These are phyloP conservation scores for Hypotaenidia philippensis DNA, from an alignment of 2,797 vertebrate genomes.

Conservation along the genomic window DNA sequence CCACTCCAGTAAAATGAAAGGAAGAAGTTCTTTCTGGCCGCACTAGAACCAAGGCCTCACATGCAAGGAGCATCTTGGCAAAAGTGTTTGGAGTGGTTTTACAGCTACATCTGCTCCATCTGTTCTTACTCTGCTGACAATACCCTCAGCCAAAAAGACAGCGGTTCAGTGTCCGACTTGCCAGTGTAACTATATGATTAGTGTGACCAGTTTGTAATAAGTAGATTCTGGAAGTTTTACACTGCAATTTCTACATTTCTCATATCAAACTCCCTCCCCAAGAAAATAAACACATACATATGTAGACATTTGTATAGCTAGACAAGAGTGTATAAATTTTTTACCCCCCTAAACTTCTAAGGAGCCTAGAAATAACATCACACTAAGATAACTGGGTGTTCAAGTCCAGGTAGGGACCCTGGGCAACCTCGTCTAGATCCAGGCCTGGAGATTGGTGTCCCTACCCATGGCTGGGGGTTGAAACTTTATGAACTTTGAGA, in stretches of 20 bases:
- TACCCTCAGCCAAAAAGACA: background rate
- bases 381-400: background rate
- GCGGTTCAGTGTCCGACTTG: background rate
- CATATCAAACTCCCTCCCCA: no score
- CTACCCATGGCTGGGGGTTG: no score
- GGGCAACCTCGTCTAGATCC: no score
- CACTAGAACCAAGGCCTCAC: background rate
- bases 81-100: background rate
- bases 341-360: background rate
- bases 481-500: no score
- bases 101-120: slow-evolving; percentile 44
- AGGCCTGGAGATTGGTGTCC: no score
- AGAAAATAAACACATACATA: background rate
- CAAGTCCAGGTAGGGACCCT: no score
- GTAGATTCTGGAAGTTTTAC: background rate
- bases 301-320: fast-evolving
- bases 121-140: background rate
- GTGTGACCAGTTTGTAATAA: background rate
- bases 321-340: background rate
- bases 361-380: background rate
- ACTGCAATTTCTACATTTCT: background rate
- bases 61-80: background rate
- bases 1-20: background rate
- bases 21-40: background rate
- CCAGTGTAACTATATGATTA: background rate